phyloP scores from a whole-genome alignment of 2,113 vertebrate species.

The Megaceryle maxima region DNA sequence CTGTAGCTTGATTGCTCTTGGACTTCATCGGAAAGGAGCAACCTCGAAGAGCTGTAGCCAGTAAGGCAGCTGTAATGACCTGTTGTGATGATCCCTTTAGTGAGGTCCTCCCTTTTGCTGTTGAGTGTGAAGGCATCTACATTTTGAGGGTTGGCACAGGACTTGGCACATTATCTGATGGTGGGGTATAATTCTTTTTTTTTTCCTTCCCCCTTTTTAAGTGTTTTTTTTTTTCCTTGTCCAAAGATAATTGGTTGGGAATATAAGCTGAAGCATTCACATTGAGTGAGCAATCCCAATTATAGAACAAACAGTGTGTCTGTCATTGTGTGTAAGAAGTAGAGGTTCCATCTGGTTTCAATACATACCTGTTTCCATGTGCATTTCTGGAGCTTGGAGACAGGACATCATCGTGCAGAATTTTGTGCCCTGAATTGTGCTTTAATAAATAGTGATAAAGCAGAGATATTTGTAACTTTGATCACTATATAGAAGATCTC shows the following conservation, averaged over 20 bases:
- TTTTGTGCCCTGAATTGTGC: not conserved
- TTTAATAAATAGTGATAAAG: not conserved
- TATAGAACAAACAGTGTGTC: too few relatives aligned
- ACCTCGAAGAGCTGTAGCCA: not conserved
- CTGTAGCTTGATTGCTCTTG: not conserved
- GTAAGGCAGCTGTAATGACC: not conserved
- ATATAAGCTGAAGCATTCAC: not conserved
- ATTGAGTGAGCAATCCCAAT: too few relatives aligned
- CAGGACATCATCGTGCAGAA: not conserved
- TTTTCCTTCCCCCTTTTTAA: not conserved
- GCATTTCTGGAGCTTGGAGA: not conserved
- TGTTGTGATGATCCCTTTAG: not conserved
- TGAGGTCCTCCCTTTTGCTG: not conserved
- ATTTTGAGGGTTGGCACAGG: not conserved
- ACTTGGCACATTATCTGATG: not conserved
- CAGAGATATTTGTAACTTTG: not conserved
- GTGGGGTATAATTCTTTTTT: not conserved
- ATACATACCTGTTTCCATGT: not conserved
- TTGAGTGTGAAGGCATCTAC: not conserved
- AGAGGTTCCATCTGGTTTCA: not conserved
- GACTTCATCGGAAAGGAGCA: not conserved
- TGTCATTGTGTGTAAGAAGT: not conserved
- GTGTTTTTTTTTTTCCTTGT: too few relatives aligned
- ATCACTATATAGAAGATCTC: not conserved
- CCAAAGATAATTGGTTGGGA: not conserved